Percentiles rank a stretch among this genome's conserved stretches.
phyloP scores from a whole-genome alignment of 2,797 vertebrate species.

The Gymnothorax javanicus region DNA sequence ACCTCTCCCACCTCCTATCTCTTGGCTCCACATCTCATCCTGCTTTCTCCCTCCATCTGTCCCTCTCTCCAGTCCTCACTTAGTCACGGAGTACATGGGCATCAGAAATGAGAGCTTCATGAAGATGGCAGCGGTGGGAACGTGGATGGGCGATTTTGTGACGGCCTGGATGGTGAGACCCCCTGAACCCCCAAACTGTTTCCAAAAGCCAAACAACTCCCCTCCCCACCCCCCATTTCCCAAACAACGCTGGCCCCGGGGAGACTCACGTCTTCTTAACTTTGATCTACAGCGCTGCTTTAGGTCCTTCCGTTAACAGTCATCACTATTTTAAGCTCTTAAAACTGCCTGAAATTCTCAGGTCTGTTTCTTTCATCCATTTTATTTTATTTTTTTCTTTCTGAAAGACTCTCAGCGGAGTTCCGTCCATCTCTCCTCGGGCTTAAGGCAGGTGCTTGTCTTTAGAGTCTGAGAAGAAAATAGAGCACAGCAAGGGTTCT shows the following conservation, averaged over 20 bases:
- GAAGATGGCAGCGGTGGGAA: conserved; percentile 96
- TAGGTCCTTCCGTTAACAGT: background rate
- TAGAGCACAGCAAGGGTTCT: background rate
- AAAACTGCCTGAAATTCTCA: conserved; percentile 22
- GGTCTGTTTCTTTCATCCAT: background rate
- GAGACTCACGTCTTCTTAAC: background rate
- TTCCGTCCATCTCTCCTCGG: background rate
- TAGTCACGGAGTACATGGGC: conserved; percentile 97
- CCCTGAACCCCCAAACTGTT: background rate
- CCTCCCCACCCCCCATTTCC: background rate
- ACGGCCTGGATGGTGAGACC: conserved; percentile 97
- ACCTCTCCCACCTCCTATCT: conserved; percentile 42
- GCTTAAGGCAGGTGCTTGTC: background rate
- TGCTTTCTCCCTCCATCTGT: background rate
- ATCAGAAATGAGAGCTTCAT: conserved; percentile 98
- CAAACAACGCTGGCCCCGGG: background rate
- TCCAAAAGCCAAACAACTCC: conserved; percentile 6
- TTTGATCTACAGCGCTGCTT: background rate
- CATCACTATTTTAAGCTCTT: conserved; percentile 7
- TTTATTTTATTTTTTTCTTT: background rate
- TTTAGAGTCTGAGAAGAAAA: background rate
- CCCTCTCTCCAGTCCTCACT: conserved; percentile 77
- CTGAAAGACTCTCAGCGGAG: conserved; percentile 13
- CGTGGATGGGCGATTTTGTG: conserved; percentile 99
- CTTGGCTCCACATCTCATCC: too few species aligned